Conservation (phyloP, 2,113 vertebrate genomes). For the Gallinago paraguaiae region DNA sequence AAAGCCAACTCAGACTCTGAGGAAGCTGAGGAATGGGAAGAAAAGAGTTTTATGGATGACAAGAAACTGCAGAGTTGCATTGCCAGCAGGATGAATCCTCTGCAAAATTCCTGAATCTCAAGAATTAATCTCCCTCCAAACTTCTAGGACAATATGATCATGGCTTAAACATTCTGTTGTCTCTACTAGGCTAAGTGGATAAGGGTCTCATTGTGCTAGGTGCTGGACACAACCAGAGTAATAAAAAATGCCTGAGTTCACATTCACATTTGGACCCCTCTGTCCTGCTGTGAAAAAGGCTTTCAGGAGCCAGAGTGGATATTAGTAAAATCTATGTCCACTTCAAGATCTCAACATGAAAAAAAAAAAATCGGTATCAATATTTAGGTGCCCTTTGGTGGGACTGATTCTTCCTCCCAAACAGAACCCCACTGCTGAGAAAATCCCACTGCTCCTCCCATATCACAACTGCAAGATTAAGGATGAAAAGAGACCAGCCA, state of each 20-base stretch:
- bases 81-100: neutral
- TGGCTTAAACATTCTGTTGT: neutral
- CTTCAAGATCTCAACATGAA: neutral
- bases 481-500: neutral
- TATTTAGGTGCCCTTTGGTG: neutral
- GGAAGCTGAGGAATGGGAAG: neutral
- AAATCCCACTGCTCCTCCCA: neutral
- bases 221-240: neutral
- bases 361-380: neutral
- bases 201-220: neutral
- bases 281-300: neutral
- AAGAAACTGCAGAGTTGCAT: neutral
- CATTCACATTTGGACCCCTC: neutral
- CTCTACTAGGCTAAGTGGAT: neutral
- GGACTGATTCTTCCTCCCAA: neutral
- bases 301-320: neutral
- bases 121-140: neutral
- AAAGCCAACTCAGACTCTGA: neutral
- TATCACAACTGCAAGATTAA: neutral
- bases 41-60: neutral
- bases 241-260: neutral
- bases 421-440: neutral
- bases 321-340: neutral
- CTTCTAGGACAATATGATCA: neutral
- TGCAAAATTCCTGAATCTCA: neutral